Percentiles rank a stretch among this genome's conserved stretches.
Evolutionary conservation across 2,113 vertebrate species (phyloP).

Genomic region (Muscicapa adusta): DNA sequence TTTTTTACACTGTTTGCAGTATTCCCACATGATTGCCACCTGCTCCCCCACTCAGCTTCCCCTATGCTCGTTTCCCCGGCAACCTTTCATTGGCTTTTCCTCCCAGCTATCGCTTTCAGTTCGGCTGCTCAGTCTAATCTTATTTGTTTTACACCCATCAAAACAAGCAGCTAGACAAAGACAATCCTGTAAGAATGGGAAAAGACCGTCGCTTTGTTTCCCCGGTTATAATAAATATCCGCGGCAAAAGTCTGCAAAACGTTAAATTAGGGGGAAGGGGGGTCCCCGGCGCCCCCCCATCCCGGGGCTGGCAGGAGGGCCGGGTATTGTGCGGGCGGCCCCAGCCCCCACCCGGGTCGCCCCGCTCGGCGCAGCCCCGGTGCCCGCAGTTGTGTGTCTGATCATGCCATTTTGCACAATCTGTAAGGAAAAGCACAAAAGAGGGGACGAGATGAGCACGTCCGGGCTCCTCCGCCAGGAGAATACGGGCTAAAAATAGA

Average conservation of each 20-base stretch:
- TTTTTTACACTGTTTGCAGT: conserved; percentile 80
- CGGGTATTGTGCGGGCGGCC: conserved; percentile 65
- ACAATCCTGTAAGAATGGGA: conserved; percentile 81
- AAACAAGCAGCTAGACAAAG: conserved; percentile 87
- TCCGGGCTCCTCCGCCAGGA: conserved; percentile 58
- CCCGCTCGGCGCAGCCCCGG: conserved; percentile 52
- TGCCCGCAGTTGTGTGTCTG: conserved; percentile 60
- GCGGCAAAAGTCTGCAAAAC: conserved; percentile 59
- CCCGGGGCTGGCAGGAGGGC: conserved; percentile 47
- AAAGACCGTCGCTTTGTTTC: conserved; percentile 79
- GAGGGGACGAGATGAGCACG: conserved; percentile 58
- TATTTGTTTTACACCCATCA: conserved; percentile 90
- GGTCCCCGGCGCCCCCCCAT: background rate
- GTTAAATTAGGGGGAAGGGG: conserved; percentile 15
- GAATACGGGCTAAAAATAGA: conserved; percentile 76
- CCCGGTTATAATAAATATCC: conserved; percentile 69
- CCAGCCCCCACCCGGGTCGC: conserved; percentile 51
- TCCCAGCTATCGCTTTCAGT: conserved; percentile 88
- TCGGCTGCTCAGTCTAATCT: conserved; percentile 87
- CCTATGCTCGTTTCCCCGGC: conserved; percentile 86
- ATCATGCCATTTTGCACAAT: conserved; percentile 75
- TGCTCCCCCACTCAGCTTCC: conserved; percentile 85
- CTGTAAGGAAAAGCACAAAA: conserved; percentile 64
- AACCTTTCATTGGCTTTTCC: conserved; percentile 89
- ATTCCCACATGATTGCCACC: conserved; percentile 87